Percentiles rank a stretch among this genome's conserved stretches.
These are phyloP conservation scores for Olivierus martensii DNA, from an alignment of 1,140 invertebrate species.

Conservation along the genomic window DNA sequence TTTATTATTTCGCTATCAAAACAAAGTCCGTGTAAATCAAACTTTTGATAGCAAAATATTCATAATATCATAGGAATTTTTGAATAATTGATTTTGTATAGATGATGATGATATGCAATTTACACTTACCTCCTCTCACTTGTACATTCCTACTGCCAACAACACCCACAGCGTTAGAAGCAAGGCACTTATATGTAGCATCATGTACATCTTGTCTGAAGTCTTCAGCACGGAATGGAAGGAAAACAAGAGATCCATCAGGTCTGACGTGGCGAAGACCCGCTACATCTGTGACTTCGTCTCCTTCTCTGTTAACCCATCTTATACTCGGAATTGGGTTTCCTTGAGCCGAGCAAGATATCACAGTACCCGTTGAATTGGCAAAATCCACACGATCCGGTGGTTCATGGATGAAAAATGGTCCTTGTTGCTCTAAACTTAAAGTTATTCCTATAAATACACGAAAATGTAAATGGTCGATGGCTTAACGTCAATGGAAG, in stretches of 20 bases:
- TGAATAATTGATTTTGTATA: too few species aligned
- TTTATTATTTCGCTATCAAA: too few species aligned
- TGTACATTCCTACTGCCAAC: conserved; percentile 64
- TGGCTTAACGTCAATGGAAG: too few species aligned
- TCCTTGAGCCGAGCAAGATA: conserved; percentile 81
- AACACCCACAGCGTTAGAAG: conserved; percentile 54
- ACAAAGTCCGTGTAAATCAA: too few species aligned
- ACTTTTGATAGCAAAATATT: too few species aligned
- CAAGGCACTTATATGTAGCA: conserved; percentile 43
- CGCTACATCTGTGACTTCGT: conserved; percentile 42
- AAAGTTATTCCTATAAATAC: too few species aligned
- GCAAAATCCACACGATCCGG: conserved; percentile 81
- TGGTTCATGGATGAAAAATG: conserved; percentile 80
- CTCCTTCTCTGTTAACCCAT: conserved; percentile 44
- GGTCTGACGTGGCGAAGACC: conserved; percentile 49
- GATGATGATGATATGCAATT: too few species aligned
- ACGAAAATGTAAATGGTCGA: too few species aligned
- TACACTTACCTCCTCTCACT: conserved; percentile 63
- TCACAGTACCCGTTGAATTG: conserved; percentile 79
- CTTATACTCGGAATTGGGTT: conserved; percentile 80
- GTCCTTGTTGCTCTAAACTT: conserved; percentile 37
- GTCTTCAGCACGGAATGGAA: conserved; percentile 23
- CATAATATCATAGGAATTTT: too few species aligned
- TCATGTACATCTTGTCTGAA: conserved; percentile 40
- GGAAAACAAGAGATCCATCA: conserved; percentile 30